A percentile compares a stretch with the other conserved stretches of the same genome.
Conservation (phyloP, 2,797 vertebrate species). For the Arrhamphus sclerolepis region DNA sequence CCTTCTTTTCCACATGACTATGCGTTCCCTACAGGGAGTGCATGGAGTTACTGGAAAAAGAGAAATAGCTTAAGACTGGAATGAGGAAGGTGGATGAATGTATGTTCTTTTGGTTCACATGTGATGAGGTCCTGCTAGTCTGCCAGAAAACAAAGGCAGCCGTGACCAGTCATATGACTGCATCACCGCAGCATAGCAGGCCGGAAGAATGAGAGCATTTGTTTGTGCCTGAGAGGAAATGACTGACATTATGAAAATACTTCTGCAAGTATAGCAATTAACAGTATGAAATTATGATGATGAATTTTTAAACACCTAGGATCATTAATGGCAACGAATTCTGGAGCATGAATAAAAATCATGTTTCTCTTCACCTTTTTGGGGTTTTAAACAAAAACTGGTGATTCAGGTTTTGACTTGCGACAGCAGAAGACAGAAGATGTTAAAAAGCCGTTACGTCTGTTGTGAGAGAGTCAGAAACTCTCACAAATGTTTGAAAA, state of each 20-base stretch:
- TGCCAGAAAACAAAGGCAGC: slow-evolving; percentile 10
- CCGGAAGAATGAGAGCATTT: slow-evolving; percentile 17
- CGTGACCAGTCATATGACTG: slow-evolving; percentile 59
- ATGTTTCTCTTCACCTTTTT: too few relatives aligned
- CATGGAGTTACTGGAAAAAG: too few relatives aligned
- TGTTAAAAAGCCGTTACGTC: neutral
- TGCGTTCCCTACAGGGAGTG: too few relatives aligned
- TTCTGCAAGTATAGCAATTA: too few relatives aligned
- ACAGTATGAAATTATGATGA: neutral
- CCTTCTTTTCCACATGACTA: too few relatives aligned
- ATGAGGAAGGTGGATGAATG: too few relatives aligned
- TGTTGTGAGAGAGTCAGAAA: neutral
- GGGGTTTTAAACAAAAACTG: neutral
- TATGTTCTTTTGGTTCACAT: too few relatives aligned
- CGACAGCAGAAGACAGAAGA: neutral
- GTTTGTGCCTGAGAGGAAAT: slow-evolving; percentile 24
- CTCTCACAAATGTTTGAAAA: too few relatives aligned
- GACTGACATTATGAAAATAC: neutral
- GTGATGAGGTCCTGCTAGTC: too few relatives aligned
- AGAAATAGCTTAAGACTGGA: too few relatives aligned
- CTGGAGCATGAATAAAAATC: neutral
- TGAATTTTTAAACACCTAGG: neutral
- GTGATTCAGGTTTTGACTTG: neutral
- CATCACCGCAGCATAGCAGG: slow-evolving; percentile 30
- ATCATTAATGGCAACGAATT: neutral